Base-by-base conservation (phyloP, 2,113 vertebrate genomes). In the Pangasianodon hypophthalmus region DNA sequence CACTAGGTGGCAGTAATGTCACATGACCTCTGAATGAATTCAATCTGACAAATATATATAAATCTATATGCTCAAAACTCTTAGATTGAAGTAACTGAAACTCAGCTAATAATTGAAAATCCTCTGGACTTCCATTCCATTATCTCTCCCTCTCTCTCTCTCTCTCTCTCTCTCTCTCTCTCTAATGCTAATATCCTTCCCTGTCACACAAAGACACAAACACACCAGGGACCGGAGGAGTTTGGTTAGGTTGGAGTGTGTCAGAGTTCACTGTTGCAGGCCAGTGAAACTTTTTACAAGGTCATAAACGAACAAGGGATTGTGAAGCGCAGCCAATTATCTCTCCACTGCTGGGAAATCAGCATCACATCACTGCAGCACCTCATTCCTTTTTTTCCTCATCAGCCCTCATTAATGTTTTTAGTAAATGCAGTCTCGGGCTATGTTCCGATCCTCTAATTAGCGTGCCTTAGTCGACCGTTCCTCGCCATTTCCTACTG, bases 1-100 rank as follows among this genome's bases (percentile, higher is more conserved):
- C 93, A 58, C 73, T 86, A 91, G 93, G 86, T 90, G 92, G 92
- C 90, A 90, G 90, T 92, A 88, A 60, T 67, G 62, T 67, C 3
- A 6, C 24, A 80, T 32, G 41, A 86, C n/a, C 5, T 4, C 5
- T 6, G 6, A 73, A 86, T 32, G 46, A 62, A 62, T 84, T 46
- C 32, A 24, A 6, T 60, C 4, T 6, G 8, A 41, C 21, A 58
- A 41, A 26, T 60, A 10, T 60, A 10, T 37, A 58, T 41, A 54
- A 54, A 21, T 14, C 50, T n/a, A 3, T 8, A 32, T 50, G 46
- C 29, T 52, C 46, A 29, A 48, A 75, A 46, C 77, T 29, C 29
- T 50, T 50, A 54, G 50, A 82, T 1, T 9, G n/a, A 83, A 41
- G 54, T 2, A 26, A 60, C n/a, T 24, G 32, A 81, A 81, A 81